Evolutionary conservation across 2,113 vertebrate genomes (phyloP).

Genomic region (Chaenocephalus aceratus): DNA sequence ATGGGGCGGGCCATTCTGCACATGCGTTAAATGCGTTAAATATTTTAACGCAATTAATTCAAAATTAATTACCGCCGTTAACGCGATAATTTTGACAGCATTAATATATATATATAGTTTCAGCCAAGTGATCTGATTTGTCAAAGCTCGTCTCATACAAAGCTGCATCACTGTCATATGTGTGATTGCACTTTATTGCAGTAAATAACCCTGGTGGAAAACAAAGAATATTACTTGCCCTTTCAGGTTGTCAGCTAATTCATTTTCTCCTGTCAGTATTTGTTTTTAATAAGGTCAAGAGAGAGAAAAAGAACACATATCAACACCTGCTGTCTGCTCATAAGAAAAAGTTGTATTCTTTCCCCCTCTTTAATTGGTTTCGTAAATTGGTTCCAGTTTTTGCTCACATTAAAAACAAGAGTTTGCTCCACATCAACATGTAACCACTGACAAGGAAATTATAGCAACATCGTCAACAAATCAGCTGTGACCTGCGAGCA

Average conservation of each 20-base stretch:
- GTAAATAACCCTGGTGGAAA: neutral
- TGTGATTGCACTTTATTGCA: slow-evolving; percentile 16
- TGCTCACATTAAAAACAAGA: slow-evolving; percentile 17
- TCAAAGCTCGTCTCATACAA: neutral
- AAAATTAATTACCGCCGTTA: no score
- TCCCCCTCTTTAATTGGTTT: slow-evolving; percentile 25
- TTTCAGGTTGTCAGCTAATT: neutral
- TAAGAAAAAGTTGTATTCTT: slow-evolving; percentile 3
- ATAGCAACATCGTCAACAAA: slow-evolving; percentile 46
- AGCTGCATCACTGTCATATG: neutral
- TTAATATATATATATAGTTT: neutral
- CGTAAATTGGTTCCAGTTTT: slow-evolving; percentile 8
- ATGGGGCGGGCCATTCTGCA: no score
- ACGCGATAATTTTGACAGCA: no score
- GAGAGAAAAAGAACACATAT: neutral
- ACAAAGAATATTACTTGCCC: neutral
- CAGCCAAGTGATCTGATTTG: neutral
- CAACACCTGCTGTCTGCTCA: neutral
- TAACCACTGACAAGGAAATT: slow-evolving; percentile 50
- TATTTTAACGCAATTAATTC: no score
- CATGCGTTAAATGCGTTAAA: no score
- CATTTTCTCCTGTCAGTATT: neutral
- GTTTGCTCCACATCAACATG: slow-evolving; percentile 7
- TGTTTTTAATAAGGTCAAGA: slow-evolving; percentile 7
- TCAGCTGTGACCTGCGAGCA: slow-evolving; percentile 50